Evolutionary conservation across 1,140 invertebrate species (phyloP).

Genomic region (Listronotus bonariensis): DNA sequence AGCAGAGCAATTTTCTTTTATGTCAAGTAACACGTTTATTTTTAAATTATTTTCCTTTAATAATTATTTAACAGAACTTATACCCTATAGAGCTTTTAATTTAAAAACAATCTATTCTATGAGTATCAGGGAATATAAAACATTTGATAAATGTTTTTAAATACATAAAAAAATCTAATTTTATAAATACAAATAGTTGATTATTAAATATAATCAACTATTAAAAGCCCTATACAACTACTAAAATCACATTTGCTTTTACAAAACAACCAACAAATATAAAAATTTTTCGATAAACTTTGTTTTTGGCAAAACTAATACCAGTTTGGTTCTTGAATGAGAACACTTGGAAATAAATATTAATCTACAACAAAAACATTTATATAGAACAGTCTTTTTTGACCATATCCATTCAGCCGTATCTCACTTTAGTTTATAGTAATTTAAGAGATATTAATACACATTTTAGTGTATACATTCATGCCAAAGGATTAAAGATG

Average conservation of each 20-base stretch:
- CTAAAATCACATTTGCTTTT: constrained; percentile 18
- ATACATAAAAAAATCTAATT: constrained; percentile 4
- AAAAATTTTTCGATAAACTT: neutral
- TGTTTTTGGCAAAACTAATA: constrained; percentile 10
- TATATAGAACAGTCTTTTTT: constrained; percentile 15
- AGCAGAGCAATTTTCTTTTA: too few species aligned
- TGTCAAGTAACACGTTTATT: neutral
- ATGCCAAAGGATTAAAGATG: too few species aligned
- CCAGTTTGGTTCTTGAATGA: neutral
- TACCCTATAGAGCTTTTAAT: constrained; percentile 10
- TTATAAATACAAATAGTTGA: neutral
- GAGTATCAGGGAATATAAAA: constrained; percentile 20
- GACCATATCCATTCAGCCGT: neutral
- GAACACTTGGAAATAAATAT: constrained; percentile 2
- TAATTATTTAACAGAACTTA: neutral
- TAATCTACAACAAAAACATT: constrained; percentile 2
- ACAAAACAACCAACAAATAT: constrained; percentile 12
- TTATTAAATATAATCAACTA: neutral
- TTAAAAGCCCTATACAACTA: constrained; percentile 6
- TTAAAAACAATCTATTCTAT: constrained; percentile 21
- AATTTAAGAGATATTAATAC: neutral
- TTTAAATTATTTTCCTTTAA: neutral
- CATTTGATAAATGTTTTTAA: constrained; percentile 10
- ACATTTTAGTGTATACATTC: too few species aligned
- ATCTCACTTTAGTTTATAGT: constrained; percentile 8